These are phyloP conservation scores for Hyalella azteca DNA, from an alignment of 2,888 invertebrate species.

Conservation along the genomic window DNA sequence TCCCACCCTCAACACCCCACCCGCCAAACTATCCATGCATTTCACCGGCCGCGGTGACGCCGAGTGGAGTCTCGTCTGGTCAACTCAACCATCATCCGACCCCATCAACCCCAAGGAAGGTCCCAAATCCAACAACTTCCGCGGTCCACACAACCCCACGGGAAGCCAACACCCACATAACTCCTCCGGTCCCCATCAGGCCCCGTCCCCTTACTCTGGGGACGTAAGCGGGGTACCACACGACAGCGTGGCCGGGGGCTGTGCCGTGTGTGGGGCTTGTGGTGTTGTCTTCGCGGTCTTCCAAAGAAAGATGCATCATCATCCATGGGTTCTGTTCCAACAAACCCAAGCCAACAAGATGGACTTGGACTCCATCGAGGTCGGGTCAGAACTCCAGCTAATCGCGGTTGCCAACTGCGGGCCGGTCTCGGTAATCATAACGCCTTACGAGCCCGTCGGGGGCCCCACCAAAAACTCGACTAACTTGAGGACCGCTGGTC, in stretches of 20 bases:
- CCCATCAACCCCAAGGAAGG: background rate
- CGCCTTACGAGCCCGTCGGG: conserved; percentile 50
- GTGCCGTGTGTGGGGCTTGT: conserved; percentile 26
- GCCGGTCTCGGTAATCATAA: conserved; percentile 54
- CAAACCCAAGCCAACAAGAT: conserved; percentile 56
- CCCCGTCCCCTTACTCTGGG: no score
- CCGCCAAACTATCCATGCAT: conserved; percentile 30
- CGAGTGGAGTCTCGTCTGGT: conserved; percentile 19
- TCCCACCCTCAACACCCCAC: conserved; percentile 6
- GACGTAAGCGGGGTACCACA: no score
- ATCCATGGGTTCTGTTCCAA: conserved; percentile 44
- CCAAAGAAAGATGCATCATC: conserved; percentile 39
- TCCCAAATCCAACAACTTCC: background rate
- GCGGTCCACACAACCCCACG: background rate
- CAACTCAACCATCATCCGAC: background rate
- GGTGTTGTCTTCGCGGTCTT: conserved; percentile 55
- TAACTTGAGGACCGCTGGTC: background rate
- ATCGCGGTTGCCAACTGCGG: conserved; percentile 57
- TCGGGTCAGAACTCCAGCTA: conserved; percentile 54
- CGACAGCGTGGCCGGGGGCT: background rate
- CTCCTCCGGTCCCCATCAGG: background rate
- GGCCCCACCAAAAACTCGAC: background rate
- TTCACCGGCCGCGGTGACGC: background rate
- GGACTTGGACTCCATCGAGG: conserved; percentile 48
- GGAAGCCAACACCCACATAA: background rate